A percentile compares a stretch with the other conserved stretches of the same genome.
Conservation (phyloP, 2,113 vertebrate species). For the Motacilla tschutschensis region DNA sequence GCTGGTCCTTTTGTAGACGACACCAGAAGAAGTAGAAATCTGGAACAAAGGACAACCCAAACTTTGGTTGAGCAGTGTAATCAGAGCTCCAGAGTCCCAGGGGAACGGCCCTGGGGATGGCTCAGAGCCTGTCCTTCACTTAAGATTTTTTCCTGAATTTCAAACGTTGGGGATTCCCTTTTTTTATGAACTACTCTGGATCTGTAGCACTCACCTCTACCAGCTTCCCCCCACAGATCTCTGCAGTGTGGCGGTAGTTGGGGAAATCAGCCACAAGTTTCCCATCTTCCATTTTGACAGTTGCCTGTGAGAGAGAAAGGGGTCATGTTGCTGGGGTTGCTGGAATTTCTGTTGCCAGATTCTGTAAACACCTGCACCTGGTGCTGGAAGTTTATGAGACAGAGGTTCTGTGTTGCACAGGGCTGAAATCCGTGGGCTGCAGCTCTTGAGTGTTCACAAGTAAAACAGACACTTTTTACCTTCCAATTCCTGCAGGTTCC, state of each 20-base stretch:
- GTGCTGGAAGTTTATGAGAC: neutral
- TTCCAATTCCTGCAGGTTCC: neutral
- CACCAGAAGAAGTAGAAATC: constrained; percentile 61
- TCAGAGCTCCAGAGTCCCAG: neutral
- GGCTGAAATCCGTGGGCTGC: neutral
- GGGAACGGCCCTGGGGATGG: neutral
- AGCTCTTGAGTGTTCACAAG: neutral
- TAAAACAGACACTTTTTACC: neutral
- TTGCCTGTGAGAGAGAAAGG: constrained; percentile 66
- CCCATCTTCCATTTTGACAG: constrained; percentile 72
- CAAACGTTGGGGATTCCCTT: neutral
- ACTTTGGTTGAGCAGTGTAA: neutral
- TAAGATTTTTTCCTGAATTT: neutral
- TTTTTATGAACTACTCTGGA: neutral
- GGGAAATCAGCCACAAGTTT: constrained; percentile 80
- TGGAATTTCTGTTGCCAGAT: neutral
- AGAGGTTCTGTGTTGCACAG: neutral
- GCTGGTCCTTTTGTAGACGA: constrained; percentile 80
- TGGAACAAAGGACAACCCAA: constrained; percentile 54
- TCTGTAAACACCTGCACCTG: neutral
- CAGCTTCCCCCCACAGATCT: constrained; percentile 79
- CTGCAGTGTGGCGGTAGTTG: constrained; percentile 79
- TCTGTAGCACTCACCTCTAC: constrained; percentile 78
- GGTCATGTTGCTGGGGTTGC: neutral
- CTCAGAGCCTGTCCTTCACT: neutral